A percentile compares a stretch with the other conserved stretches of the same genome.
These are phyloP conservation scores for Petrocephalus zakoni DNA, from an alignment of 2,113 vertebrate genomes.

Conservation along the genomic window DNA sequence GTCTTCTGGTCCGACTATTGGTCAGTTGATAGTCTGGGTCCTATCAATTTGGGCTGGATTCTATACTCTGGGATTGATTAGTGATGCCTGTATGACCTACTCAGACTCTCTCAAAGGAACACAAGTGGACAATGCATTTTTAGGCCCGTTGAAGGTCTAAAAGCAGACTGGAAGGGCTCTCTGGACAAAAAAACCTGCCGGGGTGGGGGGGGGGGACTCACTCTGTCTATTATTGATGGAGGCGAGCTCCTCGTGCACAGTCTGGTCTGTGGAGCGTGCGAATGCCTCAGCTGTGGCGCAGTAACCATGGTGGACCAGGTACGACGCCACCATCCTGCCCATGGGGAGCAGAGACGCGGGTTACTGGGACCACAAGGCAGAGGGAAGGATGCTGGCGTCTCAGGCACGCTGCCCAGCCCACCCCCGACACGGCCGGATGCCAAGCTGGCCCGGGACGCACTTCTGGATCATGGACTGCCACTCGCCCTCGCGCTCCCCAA, in stretches of 20 bases:
- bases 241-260: slow-evolving; percentile 94
- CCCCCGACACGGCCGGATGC: no score
- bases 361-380: background rate
- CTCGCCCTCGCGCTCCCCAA: slow-evolving; percentile 90
- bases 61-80: background rate
- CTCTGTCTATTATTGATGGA: slow-evolving; percentile 99
- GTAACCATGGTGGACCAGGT: slow-evolving; percentile 96
- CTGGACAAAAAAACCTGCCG: no score
- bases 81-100: background rate
- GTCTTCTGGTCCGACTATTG: background rate
- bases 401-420: background rate
- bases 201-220: slow-evolving; percentile 61
- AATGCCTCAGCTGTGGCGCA: slow-evolving; percentile 97
- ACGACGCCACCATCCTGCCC: slow-evolving; percentile 95
- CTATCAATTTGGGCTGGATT: background rate
- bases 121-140: background rate
- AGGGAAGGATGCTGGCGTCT: background rate
- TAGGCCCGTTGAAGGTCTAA: background rate
- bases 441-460: slow-evolving; percentile 58
- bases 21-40: background rate
- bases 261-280: slow-evolving; percentile 96
- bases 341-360: slow-evolving; percentile 34
- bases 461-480: slow-evolving; percentile 99
- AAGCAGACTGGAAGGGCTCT: background rate
- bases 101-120: background rate